These are phyloP conservation scores for Mactra quadrangularis DNA, from an alignment of 1,140 invertebrate genomes.

Conservation along the genomic window DNA sequence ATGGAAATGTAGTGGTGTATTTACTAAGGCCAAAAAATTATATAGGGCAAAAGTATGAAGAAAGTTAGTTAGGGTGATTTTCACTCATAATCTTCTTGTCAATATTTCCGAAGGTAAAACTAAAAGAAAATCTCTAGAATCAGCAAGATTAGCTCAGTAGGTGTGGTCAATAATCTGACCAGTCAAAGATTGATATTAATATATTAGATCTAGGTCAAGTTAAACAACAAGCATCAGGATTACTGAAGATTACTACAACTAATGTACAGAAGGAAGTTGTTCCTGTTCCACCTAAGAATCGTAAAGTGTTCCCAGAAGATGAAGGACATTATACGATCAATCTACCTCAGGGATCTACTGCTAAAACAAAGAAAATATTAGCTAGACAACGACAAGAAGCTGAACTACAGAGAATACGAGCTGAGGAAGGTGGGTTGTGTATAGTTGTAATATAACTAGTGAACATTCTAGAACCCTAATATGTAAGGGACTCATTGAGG, in stretches of 20 bases:
- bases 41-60: too few relatives aligned
- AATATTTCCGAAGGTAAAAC: too few relatives aligned
- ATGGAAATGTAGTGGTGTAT: too few relatives aligned
- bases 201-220: neutral
- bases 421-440: slow-evolving; percentile 38
- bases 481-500: neutral
- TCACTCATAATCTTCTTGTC: too few relatives aligned
- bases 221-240: neutral
- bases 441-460: neutral
- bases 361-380: slow-evolving; percentile 70
- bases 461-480: neutral
- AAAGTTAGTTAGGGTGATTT: too few relatives aligned
- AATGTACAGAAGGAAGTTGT: slow-evolving; percentile 57
- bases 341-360: slow-evolving; percentile 67
- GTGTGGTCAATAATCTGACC: slow-evolving; percentile 50
- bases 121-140: too few relatives aligned
- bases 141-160: too few relatives aligned
- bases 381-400: slow-evolving; percentile 58
- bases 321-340: slow-evolving; percentile 71
- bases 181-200: slow-evolving; percentile 32
- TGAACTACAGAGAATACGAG: slow-evolving; percentile 45
- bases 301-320: slow-evolving; percentile 81
- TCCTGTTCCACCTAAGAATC: slow-evolving; percentile 68
- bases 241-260: slow-evolving; percentile 4
- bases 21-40: too few relatives aligned